These are phyloP conservation scores for Norana najaformis DNA, from an alignment of 2,888 invertebrate genomes.

Conservation along the genomic window DNA sequence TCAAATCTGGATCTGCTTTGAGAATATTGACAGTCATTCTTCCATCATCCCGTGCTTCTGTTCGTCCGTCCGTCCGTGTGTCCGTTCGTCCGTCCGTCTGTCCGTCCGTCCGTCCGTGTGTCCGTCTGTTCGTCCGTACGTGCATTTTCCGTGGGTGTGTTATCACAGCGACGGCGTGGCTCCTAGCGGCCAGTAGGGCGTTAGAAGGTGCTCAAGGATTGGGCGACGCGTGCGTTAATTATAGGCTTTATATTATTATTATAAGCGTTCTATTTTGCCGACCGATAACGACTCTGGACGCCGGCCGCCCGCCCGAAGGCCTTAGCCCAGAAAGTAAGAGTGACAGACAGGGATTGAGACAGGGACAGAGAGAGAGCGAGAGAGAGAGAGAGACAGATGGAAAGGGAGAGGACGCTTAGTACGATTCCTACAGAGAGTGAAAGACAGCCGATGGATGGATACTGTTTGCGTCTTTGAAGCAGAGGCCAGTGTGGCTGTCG, in stretches of 20 bases:
- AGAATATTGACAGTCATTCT: neutral
- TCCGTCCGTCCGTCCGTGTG: no score
- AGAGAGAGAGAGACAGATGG: neutral
- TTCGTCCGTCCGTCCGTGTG: neutral
- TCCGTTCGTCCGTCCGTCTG: no score
- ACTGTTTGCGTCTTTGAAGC: neutral
- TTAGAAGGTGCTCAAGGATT: conserved; percentile 13
- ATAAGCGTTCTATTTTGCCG: conserved; percentile 7
- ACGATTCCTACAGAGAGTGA: neutral
- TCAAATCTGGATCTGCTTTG: no score
- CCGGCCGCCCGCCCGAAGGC: neutral
- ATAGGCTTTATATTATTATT: conserved; percentile 13
- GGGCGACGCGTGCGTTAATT: neutral
- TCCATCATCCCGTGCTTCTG: neutral
- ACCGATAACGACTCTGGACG: conserved; percentile 13
- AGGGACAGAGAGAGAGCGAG: neutral
- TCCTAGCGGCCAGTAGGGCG: neutral
- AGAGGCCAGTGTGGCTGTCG: neutral
- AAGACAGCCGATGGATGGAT: neutral
- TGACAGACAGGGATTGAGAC: neutral
- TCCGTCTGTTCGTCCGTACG: neutral
- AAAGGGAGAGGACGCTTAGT: neutral
- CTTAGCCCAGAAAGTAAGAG: neutral
- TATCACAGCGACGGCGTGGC: neutral
- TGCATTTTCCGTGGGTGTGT: neutral